A percentile compares a stretch with the other conserved stretches of the same genome.
phyloP scores from a whole-genome alignment of 2,888 invertebrate species.

The Drosophila percnosoma region DNA sequence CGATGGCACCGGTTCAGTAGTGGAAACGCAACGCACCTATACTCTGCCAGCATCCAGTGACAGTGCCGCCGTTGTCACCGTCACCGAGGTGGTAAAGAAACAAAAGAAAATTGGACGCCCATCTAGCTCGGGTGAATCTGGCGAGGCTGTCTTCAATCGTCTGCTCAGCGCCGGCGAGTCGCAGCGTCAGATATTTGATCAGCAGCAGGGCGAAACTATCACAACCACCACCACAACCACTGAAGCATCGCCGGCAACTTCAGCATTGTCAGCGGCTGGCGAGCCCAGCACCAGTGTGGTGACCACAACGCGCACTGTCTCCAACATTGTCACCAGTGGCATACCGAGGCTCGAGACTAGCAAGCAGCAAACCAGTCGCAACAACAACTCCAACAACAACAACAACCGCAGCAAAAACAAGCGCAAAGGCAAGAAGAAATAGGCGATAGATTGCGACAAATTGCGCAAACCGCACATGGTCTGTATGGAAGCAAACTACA shows the following conservation, averaged over 20 bases:
- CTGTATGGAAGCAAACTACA: conserved; percentile 40
- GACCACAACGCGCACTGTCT: conserved; percentile 82
- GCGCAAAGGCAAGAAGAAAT: conserved; percentile 79
- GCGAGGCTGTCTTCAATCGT: conserved; percentile 78
- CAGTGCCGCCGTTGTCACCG: conserved; percentile 62
- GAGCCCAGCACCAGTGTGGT: conserved; percentile 75
- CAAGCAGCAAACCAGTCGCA: conserved; percentile 47
- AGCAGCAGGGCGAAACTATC: conserved; percentile 76
- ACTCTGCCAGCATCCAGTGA: conserved; percentile 61
- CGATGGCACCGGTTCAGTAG: conserved; percentile 58
- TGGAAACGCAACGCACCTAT: conserved; percentile 68
- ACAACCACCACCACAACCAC: conserved; percentile 82
- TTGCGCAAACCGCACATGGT: conserved; percentile 63
- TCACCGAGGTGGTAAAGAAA: conserved; percentile 71
- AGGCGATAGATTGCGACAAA: conserved; percentile 26
- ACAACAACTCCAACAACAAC: conserved; percentile 45
- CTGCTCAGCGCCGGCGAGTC: conserved; percentile 72
- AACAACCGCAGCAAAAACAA: conserved; percentile 74
- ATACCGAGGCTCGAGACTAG: conserved; percentile 73
- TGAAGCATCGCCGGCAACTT: conserved; percentile 56
- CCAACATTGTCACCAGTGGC: conserved; percentile 83
- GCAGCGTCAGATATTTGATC: conserved; percentile 76
- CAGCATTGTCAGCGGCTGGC: conserved; percentile 27
- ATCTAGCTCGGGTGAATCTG: conserved; percentile 52
- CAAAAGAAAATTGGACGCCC: conserved; percentile 48